These are phyloP conservation scores for Kradibia gibbosae DNA, from an alignment of 1,140 invertebrate genomes.

Conservation along the genomic window DNA sequence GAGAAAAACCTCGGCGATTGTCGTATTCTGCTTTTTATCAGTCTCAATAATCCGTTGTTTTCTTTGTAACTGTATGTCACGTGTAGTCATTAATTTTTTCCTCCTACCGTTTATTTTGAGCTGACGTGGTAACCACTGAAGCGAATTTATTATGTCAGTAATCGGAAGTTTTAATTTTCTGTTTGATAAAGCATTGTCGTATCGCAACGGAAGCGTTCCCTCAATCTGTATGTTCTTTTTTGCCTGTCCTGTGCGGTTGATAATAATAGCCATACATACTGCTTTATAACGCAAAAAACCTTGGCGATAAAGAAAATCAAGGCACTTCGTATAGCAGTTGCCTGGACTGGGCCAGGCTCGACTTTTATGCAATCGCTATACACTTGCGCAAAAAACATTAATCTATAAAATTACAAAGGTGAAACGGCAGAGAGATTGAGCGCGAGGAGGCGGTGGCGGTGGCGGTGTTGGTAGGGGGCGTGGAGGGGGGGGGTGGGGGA, in stretches of 20 bases:
- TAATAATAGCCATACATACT: not conserved
- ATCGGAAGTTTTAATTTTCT: constrained; percentile 2
- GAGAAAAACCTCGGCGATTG: not conserved
- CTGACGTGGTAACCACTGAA: not conserved
- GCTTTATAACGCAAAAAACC: not conserved
- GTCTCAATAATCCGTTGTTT: not conserved
- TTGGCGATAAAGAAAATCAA: not conserved
- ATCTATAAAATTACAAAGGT: not conserved
- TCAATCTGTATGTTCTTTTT: not conserved
- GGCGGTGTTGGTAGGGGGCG: not conserved
- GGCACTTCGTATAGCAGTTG: not conserved
- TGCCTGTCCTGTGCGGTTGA: not conserved
- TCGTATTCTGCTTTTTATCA: not conserved
- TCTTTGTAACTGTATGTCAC: not conserved
- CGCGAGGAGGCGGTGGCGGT: not conserved
- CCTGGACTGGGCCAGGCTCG: not conserved
- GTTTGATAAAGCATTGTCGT: constrained; percentile 5
- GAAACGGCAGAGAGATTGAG: not conserved
- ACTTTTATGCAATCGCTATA: not conserved
- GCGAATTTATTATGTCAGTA: not conserved
- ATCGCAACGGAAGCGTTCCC: constrained; percentile 2
- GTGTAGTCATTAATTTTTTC: constrained; percentile 4
- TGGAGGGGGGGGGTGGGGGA: not conserved
- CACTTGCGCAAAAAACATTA: not conserved
- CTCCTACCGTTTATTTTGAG: not conserved